Evolutionary conservation across 2,888 invertebrate genomes (phyloP).

Genomic region (Aleiodes leptofemur): DNA sequence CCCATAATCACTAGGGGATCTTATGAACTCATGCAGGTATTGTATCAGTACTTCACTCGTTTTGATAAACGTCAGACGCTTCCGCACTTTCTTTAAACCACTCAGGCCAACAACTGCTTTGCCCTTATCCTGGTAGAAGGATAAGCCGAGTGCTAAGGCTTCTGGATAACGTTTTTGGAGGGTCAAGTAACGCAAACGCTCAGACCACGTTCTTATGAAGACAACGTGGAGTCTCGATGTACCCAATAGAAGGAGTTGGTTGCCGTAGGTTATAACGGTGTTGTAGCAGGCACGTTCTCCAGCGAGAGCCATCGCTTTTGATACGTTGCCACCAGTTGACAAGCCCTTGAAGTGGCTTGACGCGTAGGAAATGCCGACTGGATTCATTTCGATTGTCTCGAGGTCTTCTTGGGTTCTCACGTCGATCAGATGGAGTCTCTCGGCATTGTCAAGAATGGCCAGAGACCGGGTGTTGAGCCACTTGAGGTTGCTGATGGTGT

Average conservation of each 20-base stretch:
- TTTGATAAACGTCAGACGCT: conserved; percentile 74
- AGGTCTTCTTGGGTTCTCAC: conserved; percentile 91
- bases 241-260: conserved; percentile 84
- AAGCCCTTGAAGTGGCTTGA: conserved; percentile 93
- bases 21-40: conserved; percentile 70
- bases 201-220: conserved; percentile 80
- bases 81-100: conserved; percentile 75
- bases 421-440: conserved; percentile 92
- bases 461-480: conserved; percentile 90
- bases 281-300: conserved; percentile 87
- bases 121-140: conserved; percentile 80
- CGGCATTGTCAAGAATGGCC: conserved; percentile 89
- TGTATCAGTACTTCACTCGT: conserved; percentile 71
- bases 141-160: conserved; percentile 79
- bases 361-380: conserved; percentile 89
- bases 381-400: conserved; percentile 88
- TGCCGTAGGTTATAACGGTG: conserved; percentile 82
- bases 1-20: conserved; percentile 58
- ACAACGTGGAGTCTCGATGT: conserved; percentile 78
- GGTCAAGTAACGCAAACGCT: conserved; percentile 81
- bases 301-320: conserved; percentile 85
- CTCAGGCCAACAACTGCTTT: conserved; percentile 80
- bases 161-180: conserved; percentile 77
- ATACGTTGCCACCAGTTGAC: conserved; percentile 96
- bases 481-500: conserved; percentile 85